Conservation (phyloP, 2,797 vertebrate genomes). For the Crenuchus spilurus region DNA sequence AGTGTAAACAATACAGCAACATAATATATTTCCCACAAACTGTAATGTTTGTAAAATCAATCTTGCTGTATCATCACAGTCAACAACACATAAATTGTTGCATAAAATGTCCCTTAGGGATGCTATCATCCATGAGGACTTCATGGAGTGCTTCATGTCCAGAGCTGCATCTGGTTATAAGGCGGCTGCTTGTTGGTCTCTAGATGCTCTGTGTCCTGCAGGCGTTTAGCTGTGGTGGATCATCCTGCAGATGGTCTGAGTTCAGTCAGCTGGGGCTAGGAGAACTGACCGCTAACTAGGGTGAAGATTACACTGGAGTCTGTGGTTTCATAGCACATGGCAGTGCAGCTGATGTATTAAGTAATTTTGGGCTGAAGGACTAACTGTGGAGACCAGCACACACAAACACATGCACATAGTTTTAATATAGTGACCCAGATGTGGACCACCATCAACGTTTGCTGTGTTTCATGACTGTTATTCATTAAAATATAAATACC, state of each 20-base stretch:
- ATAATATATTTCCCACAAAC: too few relatives aligned
- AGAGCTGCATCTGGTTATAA: slow-evolving; percentile 26
- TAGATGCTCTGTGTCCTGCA: slow-evolving; percentile 4
- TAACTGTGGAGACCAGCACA: not conserved
- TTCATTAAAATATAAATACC: not conserved
- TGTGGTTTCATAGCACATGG: slow-evolving; percentile 17
- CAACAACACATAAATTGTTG: not conserved
- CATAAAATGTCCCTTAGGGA: not conserved
- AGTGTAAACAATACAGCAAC: too few relatives aligned
- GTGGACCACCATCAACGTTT: slow-evolving; percentile 8
- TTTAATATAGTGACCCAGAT: slow-evolving; percentile 15
- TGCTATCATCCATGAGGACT: not conserved
- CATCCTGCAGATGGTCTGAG: not conserved
- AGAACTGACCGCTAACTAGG: not conserved
- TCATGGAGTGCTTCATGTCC: not conserved
- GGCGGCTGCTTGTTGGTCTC: not conserved
- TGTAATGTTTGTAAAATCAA: not conserved
- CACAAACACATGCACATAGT: not conserved
- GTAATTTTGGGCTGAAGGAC: slow-evolving; percentile 5
- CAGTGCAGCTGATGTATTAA: slow-evolving; percentile 20
- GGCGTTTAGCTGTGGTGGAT: not conserved
- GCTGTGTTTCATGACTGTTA: not conserved
- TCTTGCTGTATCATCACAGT: not conserved
- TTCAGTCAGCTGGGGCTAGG: not conserved
- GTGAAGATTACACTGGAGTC: not conserved